These are phyloP conservation scores for Neodiprion lecontei DNA, from an alignment of 1,140 invertebrate species.

Conservation along the genomic window DNA sequence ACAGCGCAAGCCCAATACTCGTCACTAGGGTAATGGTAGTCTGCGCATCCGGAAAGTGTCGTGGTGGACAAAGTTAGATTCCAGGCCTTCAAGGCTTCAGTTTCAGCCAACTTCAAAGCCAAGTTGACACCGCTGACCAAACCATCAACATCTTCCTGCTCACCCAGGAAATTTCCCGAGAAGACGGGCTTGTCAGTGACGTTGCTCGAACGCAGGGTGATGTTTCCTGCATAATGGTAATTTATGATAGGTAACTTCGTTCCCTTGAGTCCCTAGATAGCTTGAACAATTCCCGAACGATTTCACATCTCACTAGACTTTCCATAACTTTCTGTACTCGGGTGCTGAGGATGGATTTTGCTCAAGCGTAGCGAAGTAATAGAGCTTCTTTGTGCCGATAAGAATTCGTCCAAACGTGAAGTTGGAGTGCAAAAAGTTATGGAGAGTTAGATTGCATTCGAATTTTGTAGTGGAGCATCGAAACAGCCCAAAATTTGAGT, in stretches of 20 bases:
- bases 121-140: slow-evolving; percentile 54
- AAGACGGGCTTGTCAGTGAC: slow-evolving; percentile 68
- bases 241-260: not conserved
- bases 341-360: not conserved
- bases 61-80: slow-evolving; percentile 33
- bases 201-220: slow-evolving; percentile 53
- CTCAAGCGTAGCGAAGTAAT: no score
- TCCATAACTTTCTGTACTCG: no score
- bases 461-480: no score
- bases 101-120: slow-evolving; percentile 40
- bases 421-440: no score
- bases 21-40: slow-evolving; percentile 59
- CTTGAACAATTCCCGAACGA: not conserved
- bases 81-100: slow-evolving; percentile 39
- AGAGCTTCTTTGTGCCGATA: no score
- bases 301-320: no score
- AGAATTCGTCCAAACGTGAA: no score
- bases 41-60: slow-evolving; percentile 35
- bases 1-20: slow-evolving; percentile 66
- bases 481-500: no score
- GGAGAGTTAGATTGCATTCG: no score
- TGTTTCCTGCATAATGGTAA: slow-evolving; percentile 59
- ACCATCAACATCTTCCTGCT: slow-evolving; percentile 54
- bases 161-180: slow-evolving; percentile 65
- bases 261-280: not conserved